Percentiles rank a stretch among this genome's conserved stretches.
Conservation (phyloP, 2,888 invertebrate genomes). For the Apocheima hispidaria region DNA sequence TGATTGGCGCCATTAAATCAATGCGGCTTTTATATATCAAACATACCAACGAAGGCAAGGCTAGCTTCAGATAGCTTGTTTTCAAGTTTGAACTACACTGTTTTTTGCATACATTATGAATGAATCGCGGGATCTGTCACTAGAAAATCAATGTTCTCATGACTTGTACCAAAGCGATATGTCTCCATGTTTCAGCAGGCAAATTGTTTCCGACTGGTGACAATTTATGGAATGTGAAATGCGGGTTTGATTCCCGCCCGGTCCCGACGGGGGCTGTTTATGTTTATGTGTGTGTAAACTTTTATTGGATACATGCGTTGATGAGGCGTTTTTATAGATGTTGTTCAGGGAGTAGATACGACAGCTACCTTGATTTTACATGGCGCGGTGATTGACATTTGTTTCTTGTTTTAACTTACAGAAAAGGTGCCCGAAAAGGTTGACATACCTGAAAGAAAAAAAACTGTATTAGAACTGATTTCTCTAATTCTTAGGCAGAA, state of each 20-base stretch:
- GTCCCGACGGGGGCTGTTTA: slow-evolving; percentile 38
- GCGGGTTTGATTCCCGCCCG: slow-evolving; percentile 50
- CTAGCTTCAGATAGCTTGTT: no score
- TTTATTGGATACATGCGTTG: slow-evolving; percentile 16
- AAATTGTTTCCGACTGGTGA: slow-evolving; percentile 76
- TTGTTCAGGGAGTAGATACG: not conserved
- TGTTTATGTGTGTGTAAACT: slow-evolving; percentile 33
- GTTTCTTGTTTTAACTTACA: no score
- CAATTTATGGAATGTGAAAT: slow-evolving; percentile 68
- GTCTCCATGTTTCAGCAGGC: slow-evolving; percentile 67
- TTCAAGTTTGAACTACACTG: no score
- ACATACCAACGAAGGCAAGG: no score
- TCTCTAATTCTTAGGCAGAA: not conserved
- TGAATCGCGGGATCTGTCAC: no score
- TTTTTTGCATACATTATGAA: no score
- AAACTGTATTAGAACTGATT: not conserved
- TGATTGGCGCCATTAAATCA: no score
- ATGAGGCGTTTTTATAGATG: slow-evolving; percentile 12
- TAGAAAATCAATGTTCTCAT: slow-evolving; percentile 17
- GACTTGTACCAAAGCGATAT: slow-evolving; percentile 50
- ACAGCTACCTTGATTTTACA: not conserved
- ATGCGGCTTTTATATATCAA: no score
- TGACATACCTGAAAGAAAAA: slow-evolving; percentile 1
- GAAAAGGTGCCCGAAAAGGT: not conserved
- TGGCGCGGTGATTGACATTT: not conserved